Percentiles rank a stretch among this genome's conserved stretches.
Evolutionary conservation across 2,113 vertebrate genomes (phyloP).

Genomic region (Dipodomys ordii): DNA sequence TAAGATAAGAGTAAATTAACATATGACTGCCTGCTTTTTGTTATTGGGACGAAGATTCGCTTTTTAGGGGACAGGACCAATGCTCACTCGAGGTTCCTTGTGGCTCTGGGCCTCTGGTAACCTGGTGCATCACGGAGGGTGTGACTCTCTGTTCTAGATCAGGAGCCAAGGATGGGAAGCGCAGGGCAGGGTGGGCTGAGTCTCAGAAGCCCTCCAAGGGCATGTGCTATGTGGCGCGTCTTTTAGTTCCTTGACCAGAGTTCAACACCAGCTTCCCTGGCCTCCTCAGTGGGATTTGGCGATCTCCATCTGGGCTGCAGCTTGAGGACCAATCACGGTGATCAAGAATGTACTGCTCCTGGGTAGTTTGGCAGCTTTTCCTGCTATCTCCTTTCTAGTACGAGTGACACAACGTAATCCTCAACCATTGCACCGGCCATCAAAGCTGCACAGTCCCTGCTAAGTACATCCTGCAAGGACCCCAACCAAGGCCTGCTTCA

Average conservation of each 20-base stretch:
- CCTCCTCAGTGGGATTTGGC: neutral
- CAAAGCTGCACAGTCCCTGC: slow-evolving; percentile 42
- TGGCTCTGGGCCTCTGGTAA: neutral
- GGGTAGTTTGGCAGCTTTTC: neutral
- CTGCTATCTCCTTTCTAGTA: neutral
- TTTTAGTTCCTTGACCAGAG: neutral
- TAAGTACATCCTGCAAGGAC: slow-evolving; percentile 39
- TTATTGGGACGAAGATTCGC: neutral
- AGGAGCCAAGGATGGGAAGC: too few species aligned
- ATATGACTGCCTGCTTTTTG: neutral
- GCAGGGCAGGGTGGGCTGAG: neutral
- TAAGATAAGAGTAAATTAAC: neutral
- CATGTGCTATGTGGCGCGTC: accelerated
- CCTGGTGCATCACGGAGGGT: too few species aligned
- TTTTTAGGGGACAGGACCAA: too few species aligned
- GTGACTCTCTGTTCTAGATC: too few species aligned
- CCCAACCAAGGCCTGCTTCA: slow-evolving; percentile 21
- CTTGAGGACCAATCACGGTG: neutral
- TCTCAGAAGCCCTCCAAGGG: neutral
- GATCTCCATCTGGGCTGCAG: neutral
- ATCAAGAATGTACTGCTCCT: neutral
- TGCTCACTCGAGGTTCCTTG: too few species aligned
- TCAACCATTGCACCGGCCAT: neutral
- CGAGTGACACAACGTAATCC: slow-evolving; percentile 26
- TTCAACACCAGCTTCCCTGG: neutral